These are phyloP conservation scores for Archaeoteleia sp. DNA, from an alignment of 2,888 invertebrate genomes.

Conservation along the genomic window DNA sequence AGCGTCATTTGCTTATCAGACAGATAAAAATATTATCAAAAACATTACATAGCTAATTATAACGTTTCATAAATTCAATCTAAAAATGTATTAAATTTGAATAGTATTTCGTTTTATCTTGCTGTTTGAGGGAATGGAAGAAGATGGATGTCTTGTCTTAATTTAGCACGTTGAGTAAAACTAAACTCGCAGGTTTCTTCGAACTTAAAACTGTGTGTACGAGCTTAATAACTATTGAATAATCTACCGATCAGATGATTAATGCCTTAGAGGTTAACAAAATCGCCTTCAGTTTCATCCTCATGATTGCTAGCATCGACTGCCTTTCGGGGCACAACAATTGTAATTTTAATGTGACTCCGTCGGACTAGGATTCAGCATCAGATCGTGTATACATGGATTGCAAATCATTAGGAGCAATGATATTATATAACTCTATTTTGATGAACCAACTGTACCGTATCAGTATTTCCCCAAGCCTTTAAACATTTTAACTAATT, in stretches of 20 bases:
- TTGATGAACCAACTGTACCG: not conserved
- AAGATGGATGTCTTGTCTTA: too few species aligned
- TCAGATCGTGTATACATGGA: constrained; percentile 72
- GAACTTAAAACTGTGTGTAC: constrained; percentile 29
- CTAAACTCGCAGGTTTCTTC: constrained; percentile 25
- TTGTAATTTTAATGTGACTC: constrained; percentile 61
- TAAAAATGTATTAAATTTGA: too few species aligned
- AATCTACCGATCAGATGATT: constrained; percentile 47
- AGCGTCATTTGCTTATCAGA: too few species aligned
- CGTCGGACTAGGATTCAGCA: constrained; percentile 72
- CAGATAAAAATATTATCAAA: too few species aligned
- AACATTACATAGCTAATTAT: too few species aligned
- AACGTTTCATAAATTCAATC: too few species aligned
- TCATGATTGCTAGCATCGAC: constrained; percentile 51
- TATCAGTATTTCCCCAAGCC: not conserved
- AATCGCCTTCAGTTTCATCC: constrained; percentile 53
- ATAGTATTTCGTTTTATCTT: too few species aligned
- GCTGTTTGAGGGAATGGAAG: too few species aligned
- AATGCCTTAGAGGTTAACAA: constrained; percentile 55
- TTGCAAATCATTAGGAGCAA: constrained; percentile 20
- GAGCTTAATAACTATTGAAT: constrained; percentile 35
- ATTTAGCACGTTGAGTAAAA: too few species aligned
- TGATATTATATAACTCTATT: not conserved
- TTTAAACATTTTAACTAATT: too few species aligned
- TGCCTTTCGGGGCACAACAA: constrained; percentile 55